phyloP scores from a whole-genome alignment of 2,888 invertebrate species.

The Rotaria macrura region DNA sequence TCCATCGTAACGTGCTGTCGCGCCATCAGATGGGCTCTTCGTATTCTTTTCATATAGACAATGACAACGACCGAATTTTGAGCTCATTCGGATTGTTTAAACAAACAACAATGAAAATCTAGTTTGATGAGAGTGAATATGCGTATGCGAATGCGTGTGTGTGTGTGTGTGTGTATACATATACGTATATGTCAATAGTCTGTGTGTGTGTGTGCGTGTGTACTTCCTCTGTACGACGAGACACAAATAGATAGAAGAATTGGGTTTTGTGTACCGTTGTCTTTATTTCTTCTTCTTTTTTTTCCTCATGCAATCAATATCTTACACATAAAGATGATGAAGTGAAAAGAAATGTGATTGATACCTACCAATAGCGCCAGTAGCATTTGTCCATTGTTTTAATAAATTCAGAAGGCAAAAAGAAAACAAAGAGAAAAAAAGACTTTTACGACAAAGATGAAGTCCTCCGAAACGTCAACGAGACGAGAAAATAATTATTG shows the following conservation, averaged over 20 bases:
- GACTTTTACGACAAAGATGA: background rate
- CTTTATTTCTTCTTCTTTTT: background rate
- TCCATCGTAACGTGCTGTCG: slow-evolving; percentile 8
- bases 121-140: slow-evolving; percentile 9
- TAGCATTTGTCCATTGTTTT: background rate
- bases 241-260: slow-evolving; percentile 15
- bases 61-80: background rate
- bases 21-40: background rate
- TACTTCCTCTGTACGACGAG: background rate
- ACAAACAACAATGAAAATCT: slow-evolving; percentile 8
- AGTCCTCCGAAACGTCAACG: background rate
- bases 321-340: background rate
- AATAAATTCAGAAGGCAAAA: background rate
- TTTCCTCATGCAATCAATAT: background rate
- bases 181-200: background rate
- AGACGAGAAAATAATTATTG: background rate
- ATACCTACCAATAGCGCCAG: background rate
- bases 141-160: background rate
- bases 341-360: background rate
- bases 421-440: background rate
- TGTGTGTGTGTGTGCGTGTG: background rate
- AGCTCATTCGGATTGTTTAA: slow-evolving; percentile 1
- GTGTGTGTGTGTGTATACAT: background rate
- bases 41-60: background rate
- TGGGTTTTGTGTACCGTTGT: slow-evolving; percentile 3